phyloP scores from a whole-genome alignment of 1,140 invertebrate species.

The Mycetomoellerius zeteki region DNA sequence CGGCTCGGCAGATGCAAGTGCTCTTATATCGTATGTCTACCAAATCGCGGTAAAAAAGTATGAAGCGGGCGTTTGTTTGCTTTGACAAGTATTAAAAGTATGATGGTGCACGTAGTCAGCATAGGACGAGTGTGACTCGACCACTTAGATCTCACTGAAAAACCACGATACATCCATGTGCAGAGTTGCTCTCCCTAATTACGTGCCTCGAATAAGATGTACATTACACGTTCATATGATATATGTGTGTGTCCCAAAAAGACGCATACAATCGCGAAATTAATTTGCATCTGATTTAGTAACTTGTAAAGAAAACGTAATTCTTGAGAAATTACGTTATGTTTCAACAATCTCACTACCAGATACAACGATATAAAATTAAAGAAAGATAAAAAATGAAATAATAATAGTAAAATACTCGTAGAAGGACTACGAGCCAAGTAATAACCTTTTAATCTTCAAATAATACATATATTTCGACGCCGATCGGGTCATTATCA shows the following conservation, averaged over 20 bases:
- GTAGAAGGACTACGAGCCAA: no score
- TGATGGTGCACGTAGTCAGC: constrained; percentile 62
- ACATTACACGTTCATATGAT: neutral
- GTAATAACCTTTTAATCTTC: no score
- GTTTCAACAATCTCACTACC: neutral
- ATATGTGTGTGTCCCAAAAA: neutral
- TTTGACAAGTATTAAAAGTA: constrained; percentile 80
- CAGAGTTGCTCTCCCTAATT: constrained; percentile 50
- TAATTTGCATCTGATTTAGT: neutral
- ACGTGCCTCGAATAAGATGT: constrained; percentile 8
- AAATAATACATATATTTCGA: no score
- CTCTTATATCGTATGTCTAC: constrained; percentile 46
- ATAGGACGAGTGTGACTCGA: constrained; percentile 54
- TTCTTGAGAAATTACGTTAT: neutral
- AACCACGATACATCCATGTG: constrained; percentile 78
- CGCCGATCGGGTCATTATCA: no score
- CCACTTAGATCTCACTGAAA: constrained; percentile 70
- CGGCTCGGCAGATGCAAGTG: constrained; percentile 56
- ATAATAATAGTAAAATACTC: no score
- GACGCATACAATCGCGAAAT: neutral
- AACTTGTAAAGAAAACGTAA: neutral
- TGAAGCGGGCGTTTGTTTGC: constrained; percentile 83
- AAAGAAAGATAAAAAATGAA: no score
- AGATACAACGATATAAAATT: neutral
- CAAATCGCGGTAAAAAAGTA: constrained; percentile 77